Conservation (phyloP, 2,797 vertebrate species). For the Sebastes kiyomatsui region DNA sequence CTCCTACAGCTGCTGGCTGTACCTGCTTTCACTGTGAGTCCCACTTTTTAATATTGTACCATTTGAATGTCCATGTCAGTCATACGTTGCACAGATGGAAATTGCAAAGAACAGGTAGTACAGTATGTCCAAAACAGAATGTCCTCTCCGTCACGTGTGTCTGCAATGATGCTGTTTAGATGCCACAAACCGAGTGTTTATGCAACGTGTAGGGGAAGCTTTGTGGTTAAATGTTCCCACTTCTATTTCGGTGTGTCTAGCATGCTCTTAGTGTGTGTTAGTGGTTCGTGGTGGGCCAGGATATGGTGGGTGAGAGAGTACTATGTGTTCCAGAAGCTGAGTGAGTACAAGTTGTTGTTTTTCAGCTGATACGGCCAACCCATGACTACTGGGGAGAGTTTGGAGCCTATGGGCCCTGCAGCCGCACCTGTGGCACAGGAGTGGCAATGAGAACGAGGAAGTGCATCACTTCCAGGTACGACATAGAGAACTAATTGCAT, state of each 20-base stretch:
- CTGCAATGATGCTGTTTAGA: background rate
- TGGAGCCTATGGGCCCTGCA: constrained; percentile 88
- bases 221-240: constrained; percentile 48
- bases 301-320: constrained; percentile 26
- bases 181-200: background rate
- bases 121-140: background rate
- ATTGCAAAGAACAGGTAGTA: background rate
- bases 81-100: background rate
- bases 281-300: constrained; percentile 24
- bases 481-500: background rate
- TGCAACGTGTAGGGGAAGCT: constrained; percentile 14
- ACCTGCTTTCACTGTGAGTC: constrained; percentile 73
- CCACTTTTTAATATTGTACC: background rate
- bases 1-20: constrained; percentile 68
- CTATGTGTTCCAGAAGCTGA: constrained; percentile 21
- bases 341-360: background rate
- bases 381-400: constrained; percentile 88
- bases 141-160: background rate
- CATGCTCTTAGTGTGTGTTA: constrained; percentile 32
- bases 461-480: constrained; percentile 89
- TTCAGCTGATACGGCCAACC: constrained; percentile 58
- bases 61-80: background rate
- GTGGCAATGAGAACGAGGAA: constrained; percentile 85
- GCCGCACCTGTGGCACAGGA: constrained; percentile 90
- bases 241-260: constrained; percentile 45